Conservation (phyloP, 2,113 vertebrate genomes). For the Apodemus speciosus region DNA sequence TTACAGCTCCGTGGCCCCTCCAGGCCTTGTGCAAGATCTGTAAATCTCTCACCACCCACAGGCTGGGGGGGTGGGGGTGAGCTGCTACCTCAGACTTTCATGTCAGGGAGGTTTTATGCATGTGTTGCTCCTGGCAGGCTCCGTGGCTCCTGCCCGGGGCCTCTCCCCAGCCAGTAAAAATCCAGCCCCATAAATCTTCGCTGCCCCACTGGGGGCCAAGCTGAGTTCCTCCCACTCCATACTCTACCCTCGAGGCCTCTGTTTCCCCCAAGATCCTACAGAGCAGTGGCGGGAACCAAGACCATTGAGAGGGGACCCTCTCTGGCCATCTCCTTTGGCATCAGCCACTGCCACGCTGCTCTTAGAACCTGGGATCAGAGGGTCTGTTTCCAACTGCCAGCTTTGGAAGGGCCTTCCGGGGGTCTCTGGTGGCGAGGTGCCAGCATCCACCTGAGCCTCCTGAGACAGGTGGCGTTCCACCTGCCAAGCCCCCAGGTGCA, state of each 20-base stretch:
- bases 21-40: constrained; percentile 76
- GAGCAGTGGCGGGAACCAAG: neutral
- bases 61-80: constrained; percentile 11
- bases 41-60: constrained; percentile 75
- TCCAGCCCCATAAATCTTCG: constrained; percentile 72
- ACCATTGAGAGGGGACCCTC: neutral
- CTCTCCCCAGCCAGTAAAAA: constrained; percentile 78
- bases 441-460: constrained; percentile 68
- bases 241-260: neutral
- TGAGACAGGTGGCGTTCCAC: constrained; percentile 68
- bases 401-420: neutral
- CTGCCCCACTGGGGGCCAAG: constrained; percentile 58
- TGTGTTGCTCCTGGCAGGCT: constrained; percentile 61
- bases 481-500: constrained; percentile 73
- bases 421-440: neutral
- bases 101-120: constrained; percentile 66
- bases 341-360: neutral
- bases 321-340: no score
- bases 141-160: constrained; percentile 70
- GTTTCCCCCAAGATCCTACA: neutral
- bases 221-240: constrained; percentile 40
- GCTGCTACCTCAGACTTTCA: constrained; percentile 67
- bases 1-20: constrained; percentile 58
- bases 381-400: neutral
- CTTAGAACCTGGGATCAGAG: neutral